phyloP scores from a whole-genome alignment of 2,888 invertebrate species.

The Tromatobia lineatoria region DNA sequence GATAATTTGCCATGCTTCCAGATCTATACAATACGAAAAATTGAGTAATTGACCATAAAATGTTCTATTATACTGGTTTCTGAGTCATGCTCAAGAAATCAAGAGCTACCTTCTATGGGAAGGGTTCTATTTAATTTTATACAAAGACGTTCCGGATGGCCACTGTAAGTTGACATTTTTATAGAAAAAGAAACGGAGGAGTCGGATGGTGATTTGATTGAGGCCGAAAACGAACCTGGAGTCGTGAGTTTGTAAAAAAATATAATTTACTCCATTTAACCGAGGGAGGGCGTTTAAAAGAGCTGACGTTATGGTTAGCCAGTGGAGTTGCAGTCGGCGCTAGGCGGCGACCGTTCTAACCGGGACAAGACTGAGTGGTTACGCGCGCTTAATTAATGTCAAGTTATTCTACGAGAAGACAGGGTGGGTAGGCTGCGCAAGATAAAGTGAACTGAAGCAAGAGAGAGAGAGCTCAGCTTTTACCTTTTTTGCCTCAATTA shows the following conservation, averaged over 20 bases:
- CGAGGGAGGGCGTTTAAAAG: not conserved
- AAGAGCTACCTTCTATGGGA: not conserved
- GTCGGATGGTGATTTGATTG: conserved; percentile 28
- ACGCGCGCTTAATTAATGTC: conserved; percentile 72
- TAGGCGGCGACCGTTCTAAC: conserved; percentile 53
- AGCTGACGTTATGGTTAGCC: conserved; percentile 1
- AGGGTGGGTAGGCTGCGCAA: conserved; percentile 4
- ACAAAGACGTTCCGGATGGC: not conserved
- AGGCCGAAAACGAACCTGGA: conserved; percentile 30
- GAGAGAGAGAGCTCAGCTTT: not conserved
- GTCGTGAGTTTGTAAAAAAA: conserved; percentile 35
- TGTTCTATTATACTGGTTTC: not conserved
- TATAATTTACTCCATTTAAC: conserved; percentile 35
- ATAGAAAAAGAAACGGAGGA: not conserved
- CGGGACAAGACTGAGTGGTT: conserved; percentile 70
- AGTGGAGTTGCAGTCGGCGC: not conserved
- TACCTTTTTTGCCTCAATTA: conserved; percentile 57
- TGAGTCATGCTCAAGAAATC: not conserved
- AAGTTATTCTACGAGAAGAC: conserved; percentile 70
- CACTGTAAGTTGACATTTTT: not conserved
- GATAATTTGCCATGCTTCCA: not conserved
- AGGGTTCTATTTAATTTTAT: conserved; percentile 10
- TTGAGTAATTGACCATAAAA: not conserved
- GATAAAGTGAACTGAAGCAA: conserved; percentile 1
- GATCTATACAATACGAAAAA: not conserved